Base-by-base conservation (phyloP, 2,113 vertebrate genomes). In the Hyaena hyaena region DNA sequence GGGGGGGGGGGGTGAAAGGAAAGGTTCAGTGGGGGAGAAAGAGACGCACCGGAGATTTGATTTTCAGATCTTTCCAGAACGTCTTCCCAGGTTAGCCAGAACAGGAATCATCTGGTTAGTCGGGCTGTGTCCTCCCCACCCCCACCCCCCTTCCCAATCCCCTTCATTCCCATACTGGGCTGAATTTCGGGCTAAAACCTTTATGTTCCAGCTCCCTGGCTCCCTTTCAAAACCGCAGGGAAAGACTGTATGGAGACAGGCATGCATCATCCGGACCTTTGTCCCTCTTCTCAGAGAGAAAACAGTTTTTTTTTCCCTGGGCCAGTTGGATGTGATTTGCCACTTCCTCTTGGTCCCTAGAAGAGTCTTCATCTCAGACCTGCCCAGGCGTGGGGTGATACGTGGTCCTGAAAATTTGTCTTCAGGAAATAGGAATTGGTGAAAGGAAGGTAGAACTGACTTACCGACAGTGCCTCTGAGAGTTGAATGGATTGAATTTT, bases 391-490 rank as follows among this genome's bases (percentile, higher is more conserved):
- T 10, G 15, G 12, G n/a, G 4, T 7, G 2, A 53, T 39, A 35
- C 0, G 0, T 6, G 48, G 24, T 10, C 15, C 2, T 12, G 31
- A 33, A 39, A 35, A 15, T 19, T 53, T 23, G 15, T 48, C 61
- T 79, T 53, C 26, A 23, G 74, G 17, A 39, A 63, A 7, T 7
- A 21, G 2, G 48, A 53, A 5, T 14, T 61, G 21, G 35, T 6
- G 10, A 28, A 76, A 35, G 45, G 55, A 63, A 53, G 55, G 23
- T 21, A 61, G 39, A n/a, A n/a, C 3, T 11, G 45, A 43, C 68
- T 43, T 15, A 63, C 35, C 43, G 4, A 65, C 21, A 3, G 24
- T 23, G n/a, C 53, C 50, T n/a, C 50, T 43, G 12, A 85, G 39
- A 55, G 31, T 48, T 39, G 31, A 53, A 1, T 43, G 12, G 58